phyloP scores from a whole-genome alignment of 2,888 invertebrate species.

The Eupithecia pulchellata region DNA sequence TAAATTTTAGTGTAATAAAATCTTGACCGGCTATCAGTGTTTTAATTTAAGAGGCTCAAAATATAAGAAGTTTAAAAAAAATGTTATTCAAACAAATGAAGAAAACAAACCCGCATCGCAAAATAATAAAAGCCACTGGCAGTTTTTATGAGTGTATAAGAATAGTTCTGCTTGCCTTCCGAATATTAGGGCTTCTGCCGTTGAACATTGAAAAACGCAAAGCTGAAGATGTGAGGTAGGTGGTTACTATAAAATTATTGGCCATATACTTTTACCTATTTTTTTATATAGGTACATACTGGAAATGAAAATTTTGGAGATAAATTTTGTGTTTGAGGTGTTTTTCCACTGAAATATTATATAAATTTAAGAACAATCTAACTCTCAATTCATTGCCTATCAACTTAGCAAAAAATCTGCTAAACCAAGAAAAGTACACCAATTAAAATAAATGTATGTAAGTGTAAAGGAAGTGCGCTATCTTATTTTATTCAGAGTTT shows the following conservation, averaged over 20 bases:
- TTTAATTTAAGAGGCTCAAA: not conserved
- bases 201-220: not conserved
- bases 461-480: too few relatives aligned
- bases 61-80: not conserved
- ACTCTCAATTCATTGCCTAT: not conserved
- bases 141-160: slow-evolving; percentile 12
- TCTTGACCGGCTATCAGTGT: not conserved
- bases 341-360: too few relatives aligned
- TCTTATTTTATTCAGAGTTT: slow-evolving; percentile 3
- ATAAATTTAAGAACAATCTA: not conserved
- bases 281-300: too few relatives aligned
- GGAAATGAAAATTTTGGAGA: too few relatives aligned
- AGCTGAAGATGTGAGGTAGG: not conserved
- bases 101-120: not conserved
- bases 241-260: not conserved
- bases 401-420: not conserved
- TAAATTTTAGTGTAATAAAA: not conserved
- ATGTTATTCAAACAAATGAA: not conserved
- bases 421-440: not conserved
- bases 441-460: not conserved
- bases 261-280: too few relatives aligned
- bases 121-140: not conserved
- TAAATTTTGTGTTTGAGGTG: too few relatives aligned
- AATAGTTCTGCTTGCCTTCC: not conserved
- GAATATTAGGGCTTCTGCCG: not conserved